These are phyloP conservation scores for Haemorhous mexicanus DNA, from an alignment of 2,113 vertebrate species.

Conservation along the genomic window DNA sequence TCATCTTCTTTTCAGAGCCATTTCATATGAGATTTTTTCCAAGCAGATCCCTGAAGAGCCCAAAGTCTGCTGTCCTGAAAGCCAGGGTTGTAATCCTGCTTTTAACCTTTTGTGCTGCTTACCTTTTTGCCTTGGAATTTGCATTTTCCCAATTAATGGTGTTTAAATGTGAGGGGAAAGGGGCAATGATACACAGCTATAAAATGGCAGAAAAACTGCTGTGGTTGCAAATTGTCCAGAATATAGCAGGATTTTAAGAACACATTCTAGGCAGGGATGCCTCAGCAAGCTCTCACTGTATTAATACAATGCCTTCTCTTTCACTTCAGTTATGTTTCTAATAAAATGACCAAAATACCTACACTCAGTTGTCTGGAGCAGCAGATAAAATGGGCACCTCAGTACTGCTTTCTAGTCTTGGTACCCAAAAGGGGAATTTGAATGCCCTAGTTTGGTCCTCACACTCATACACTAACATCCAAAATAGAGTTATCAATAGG, in stretches of 20 bases:
- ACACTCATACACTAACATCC: not conserved
- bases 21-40: not conserved
- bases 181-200: not conserved
- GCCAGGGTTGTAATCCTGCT: not conserved
- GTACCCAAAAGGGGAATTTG: not conserved
- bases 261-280: not conserved
- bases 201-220: not conserved
- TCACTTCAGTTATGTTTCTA: not conserved
- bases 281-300: not conserved
- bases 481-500: not conserved
- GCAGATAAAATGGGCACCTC: not conserved
- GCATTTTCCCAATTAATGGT: not conserved
- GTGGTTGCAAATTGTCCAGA: not conserved
- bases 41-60: not conserved
- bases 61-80: not conserved
- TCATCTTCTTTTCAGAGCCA: not conserved
- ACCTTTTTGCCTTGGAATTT: not conserved
- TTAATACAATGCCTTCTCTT: not conserved
- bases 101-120: not conserved
- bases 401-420: not conserved
- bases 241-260: not conserved
- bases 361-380: not conserved
- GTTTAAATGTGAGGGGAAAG: not conserved
- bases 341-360: not conserved
- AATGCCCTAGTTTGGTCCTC: not conserved